Conservation (phyloP, 2,797 vertebrate species). For the Chrosomus eos region DNA sequence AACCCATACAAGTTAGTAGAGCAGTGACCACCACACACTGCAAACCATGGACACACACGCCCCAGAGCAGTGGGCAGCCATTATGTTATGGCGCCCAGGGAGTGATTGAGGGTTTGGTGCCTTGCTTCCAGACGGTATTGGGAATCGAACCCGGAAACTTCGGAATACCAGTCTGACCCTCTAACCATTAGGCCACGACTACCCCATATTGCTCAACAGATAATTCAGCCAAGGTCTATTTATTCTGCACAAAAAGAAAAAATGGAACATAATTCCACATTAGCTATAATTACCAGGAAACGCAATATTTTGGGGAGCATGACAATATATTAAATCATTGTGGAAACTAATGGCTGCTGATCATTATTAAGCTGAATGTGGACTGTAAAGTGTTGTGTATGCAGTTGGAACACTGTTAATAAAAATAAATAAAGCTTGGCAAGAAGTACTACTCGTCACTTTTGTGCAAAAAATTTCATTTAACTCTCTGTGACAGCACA, state of each 20-base stretch:
- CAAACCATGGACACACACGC: too few relatives aligned
- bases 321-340: neutral
- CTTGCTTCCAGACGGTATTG: too few relatives aligned
- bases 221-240: neutral
- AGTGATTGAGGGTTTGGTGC: too few relatives aligned
- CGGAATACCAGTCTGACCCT: too few relatives aligned
- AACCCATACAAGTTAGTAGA: too few relatives aligned
- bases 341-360: neutral
- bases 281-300: neutral
- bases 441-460: neutral
- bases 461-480: neutral
- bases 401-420: neutral
- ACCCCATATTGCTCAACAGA: neutral
- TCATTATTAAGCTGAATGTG: neutral
- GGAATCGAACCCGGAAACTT: too few relatives aligned
- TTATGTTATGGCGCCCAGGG: too few relatives aligned
- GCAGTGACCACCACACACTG: too few relatives aligned
- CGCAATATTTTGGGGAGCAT: neutral
- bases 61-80: too few relatives aligned
- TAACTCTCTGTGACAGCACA: neutral
- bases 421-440: neutral
- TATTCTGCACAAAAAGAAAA: neutral
- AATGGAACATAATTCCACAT: constrained; percentile 6
- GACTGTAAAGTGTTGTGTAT: neutral
- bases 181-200: too few relatives aligned